Conservation (phyloP, 2,797 vertebrate species). For the Knipowitschia caucasica region DNA sequence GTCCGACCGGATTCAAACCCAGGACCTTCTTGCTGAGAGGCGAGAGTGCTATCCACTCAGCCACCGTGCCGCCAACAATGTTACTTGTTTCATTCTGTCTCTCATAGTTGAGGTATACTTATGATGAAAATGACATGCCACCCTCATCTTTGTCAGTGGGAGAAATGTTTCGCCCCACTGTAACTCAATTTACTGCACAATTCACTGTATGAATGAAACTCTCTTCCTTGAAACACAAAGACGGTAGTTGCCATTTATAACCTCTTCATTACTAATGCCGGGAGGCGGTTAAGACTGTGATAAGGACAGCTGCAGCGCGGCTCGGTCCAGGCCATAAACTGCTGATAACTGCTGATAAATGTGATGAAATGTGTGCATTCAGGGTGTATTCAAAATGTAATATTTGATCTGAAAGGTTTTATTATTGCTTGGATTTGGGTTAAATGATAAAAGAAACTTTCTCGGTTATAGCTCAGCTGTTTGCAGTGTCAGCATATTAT, state of each 20-base stretch:
- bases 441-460: not conserved
- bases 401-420: constrained; percentile 8
- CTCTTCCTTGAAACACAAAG: no score
- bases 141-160: no score
- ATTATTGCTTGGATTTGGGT: not conserved
- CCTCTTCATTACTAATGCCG: constrained; percentile 35
- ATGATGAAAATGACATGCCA: no score
- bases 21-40: no score
- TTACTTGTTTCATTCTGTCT: no score
- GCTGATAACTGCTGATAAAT: constrained; percentile 26
- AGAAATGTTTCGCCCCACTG: no score
- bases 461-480: not conserved
- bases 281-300: constrained; percentile 38
- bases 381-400: constrained; percentile 17
- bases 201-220: no score
- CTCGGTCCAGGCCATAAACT: constrained; percentile 41
- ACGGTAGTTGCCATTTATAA: constrained; percentile 47
- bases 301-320: constrained; percentile 48
- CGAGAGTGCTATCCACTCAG: no score
- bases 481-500: not conserved
- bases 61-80: no score
- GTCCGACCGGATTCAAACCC: no score
- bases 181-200: no score
- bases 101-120: no score
- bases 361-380: constrained; percentile 18